phyloP scores from a whole-genome alignment of 2,113 vertebrate genomes.

The Piprites chloris region DNA sequence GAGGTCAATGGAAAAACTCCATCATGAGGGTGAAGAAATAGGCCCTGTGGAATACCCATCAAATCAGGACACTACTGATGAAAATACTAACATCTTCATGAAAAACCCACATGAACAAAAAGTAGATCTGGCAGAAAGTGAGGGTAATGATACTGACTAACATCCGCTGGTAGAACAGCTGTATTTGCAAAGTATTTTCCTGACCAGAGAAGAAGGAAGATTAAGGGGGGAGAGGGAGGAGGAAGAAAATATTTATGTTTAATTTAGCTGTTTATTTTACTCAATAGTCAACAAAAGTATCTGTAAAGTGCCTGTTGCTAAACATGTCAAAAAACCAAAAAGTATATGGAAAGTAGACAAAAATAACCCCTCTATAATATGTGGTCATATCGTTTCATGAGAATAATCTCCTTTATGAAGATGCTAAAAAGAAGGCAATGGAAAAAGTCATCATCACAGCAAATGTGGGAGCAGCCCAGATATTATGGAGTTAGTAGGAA shows the following conservation, averaged over 20 bases:
- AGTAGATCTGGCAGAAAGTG: neutral
- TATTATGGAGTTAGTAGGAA: neutral
- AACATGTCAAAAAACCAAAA: neutral
- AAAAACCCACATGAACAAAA: neutral
- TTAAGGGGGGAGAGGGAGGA: neutral
- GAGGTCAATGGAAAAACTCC: neutral
- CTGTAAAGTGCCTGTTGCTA: neutral
- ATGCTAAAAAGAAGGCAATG: neutral
- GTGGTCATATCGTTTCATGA: neutral
- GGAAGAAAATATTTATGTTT: neutral
- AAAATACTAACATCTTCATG: neutral
- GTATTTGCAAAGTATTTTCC: neutral
- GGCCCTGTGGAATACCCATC: neutral
- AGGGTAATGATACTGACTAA: neutral
- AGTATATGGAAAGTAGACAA: neutral
- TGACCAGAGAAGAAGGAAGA: neutral
- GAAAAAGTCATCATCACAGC: neutral
- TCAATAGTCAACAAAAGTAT: neutral
- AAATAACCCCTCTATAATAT: neutral
- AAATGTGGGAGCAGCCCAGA: neutral
- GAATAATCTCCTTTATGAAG: neutral
- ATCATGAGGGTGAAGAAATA: neutral
- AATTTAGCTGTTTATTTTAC: neutral
- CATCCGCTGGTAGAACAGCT: neutral
- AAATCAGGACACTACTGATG: neutral